A percentile compares a stretch with the other conserved stretches of the same genome.
Evolutionary conservation across 2,113 vertebrate species (phyloP).

Genomic region (Aix galericulata): DNA sequence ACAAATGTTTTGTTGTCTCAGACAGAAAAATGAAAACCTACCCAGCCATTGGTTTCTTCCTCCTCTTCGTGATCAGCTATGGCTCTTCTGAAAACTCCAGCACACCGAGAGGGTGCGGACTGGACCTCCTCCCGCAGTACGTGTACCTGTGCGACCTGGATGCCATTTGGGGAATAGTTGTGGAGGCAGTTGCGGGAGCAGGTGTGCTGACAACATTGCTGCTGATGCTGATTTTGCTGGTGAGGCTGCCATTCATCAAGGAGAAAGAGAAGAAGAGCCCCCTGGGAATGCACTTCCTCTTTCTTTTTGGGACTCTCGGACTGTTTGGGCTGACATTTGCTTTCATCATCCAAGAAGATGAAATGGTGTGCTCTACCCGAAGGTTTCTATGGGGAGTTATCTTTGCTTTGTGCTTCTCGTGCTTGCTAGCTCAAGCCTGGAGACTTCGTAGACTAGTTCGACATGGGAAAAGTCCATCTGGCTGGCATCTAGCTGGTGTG

Average conservation of each 20-base stretch:
- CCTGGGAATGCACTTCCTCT: conserved; percentile 88
- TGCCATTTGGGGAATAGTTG: conserved; percentile 92
- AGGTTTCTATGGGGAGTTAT: conserved; percentile 92
- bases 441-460: conserved; percentile 86
- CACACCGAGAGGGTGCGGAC: conserved; percentile 87
- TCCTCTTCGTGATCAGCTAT: conserved; percentile 79
- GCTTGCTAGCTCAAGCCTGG: conserved; percentile 90
- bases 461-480: conserved; percentile 85
- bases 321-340: conserved; percentile 92
- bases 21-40: conserved; percentile 80
- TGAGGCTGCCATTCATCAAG: conserved; percentile 88
- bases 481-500: conserved; percentile 86
- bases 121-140: conserved; percentile 88
- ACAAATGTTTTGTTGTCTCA: conserved; percentile 12
- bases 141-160: conserved; percentile 94
- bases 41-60: conserved; percentile 77
- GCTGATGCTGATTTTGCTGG: conserved; percentile 87
- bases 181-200: conserved; percentile 87
- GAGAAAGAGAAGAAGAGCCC: conserved; percentile 92
- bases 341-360: conserved; percentile 92
- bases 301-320: conserved; percentile 89
- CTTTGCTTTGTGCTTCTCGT: conserved; percentile 93
- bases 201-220: conserved; percentile 87
- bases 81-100: conserved; percentile 79
- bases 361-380: conserved; percentile 86